A percentile compares a stretch with the other conserved stretches of the same genome.
Evolutionary conservation across 2,888 invertebrate species (phyloP).

Genomic region (Rapana venosa): DNA sequence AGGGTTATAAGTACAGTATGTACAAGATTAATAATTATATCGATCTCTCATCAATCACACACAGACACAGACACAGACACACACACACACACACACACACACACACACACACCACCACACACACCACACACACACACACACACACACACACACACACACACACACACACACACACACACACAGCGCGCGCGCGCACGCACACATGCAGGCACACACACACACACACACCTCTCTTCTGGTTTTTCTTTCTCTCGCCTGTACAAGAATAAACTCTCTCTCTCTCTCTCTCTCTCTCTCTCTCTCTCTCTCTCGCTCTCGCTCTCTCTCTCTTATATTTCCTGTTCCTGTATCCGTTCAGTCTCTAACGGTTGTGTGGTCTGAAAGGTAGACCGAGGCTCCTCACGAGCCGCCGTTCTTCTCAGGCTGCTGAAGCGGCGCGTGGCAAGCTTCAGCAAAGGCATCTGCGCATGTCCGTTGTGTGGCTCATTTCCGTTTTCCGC

Average conservation of each 20-base stretch:
- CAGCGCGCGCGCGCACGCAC: background rate
- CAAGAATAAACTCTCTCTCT: background rate
- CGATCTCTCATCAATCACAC: no score
- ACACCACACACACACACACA: background rate
- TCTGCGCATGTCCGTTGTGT: slow-evolving; percentile 36
- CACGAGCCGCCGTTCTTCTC: slow-evolving; percentile 18
- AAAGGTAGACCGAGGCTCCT: background rate
- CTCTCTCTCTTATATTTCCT: slow-evolving; percentile 34
- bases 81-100: no score
- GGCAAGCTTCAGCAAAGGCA: slow-evolving; percentile 21
- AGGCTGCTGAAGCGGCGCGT: slow-evolving; percentile 27
- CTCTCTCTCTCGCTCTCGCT: background rate
- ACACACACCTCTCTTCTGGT: background rate
- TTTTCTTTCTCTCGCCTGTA: background rate
- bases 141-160: slow-evolving; percentile 6
- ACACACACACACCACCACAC: background rate
- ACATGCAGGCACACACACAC: slow-evolving; percentile 13
- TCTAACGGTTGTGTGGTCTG: background rate
- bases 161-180: background rate
- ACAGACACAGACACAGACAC: no score
- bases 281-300: background rate
- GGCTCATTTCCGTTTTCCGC: slow-evolving; percentile 15
- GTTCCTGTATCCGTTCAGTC: slow-evolving; percentile 25
- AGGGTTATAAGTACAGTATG: no score
- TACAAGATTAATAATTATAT: no score